Evolutionary conservation across 2,113 vertebrate genomes (phyloP).

Genomic region (Syngnathus floridae): DNA sequence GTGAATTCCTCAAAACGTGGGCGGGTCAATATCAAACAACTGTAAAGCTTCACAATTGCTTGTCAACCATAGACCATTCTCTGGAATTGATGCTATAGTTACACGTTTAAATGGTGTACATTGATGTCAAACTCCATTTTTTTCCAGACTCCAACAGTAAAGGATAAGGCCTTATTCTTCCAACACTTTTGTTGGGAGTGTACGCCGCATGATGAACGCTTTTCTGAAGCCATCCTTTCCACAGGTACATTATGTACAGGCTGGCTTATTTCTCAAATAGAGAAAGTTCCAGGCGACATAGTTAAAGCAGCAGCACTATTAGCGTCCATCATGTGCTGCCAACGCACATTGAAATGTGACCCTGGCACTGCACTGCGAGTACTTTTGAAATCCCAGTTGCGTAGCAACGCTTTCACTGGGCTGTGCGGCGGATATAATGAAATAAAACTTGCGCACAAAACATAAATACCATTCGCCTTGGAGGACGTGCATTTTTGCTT

Average conservation of each 20-base stretch:
- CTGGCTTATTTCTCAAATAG: conserved; percentile 20
- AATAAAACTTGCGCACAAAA: conserved; percentile 24
- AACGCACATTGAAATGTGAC: conserved; percentile 55
- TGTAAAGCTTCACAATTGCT: not conserved
- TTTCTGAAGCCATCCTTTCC: not conserved
- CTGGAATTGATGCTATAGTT: not conserved
- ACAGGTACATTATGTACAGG: not conserved
- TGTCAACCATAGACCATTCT: not conserved
- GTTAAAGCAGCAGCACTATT: conserved; percentile 37
- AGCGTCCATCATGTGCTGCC: conserved; percentile 49
- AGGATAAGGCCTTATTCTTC: not conserved
- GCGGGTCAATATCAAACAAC: not conserved
- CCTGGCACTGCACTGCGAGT: conserved; percentile 44
- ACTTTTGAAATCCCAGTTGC: conserved; percentile 64
- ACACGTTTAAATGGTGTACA: not conserved
- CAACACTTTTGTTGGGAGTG: not conserved
- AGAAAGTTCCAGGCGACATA: conserved; percentile 19
- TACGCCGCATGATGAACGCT: not conserved
- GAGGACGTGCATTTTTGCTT: not conserved
- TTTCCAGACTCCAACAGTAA: not conserved
- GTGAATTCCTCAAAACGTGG: not conserved
- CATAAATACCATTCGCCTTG: conserved; percentile 15
- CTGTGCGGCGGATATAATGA: conserved; percentile 47
- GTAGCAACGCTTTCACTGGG: conserved; percentile 63
- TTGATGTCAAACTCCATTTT: not conserved